phyloP scores from a whole-genome alignment of 2,888 invertebrate species.

The Cephalotes varians region DNA sequence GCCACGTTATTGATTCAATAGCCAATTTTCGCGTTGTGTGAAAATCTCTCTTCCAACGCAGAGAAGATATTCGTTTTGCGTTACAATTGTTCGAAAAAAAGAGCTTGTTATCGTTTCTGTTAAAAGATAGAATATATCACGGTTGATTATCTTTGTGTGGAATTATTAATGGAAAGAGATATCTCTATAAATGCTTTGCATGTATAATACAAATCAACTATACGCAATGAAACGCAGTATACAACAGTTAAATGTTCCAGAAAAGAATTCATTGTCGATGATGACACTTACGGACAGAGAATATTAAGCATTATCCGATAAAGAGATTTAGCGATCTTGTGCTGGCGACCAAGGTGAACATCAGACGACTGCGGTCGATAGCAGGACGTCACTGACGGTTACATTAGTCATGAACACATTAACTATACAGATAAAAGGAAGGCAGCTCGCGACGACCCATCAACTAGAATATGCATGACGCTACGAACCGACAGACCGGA shows the following conservation, averaged over 20 bases:
- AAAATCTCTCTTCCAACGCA: conserved; percentile 33
- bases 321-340: conserved; percentile 44
- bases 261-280: not conserved
- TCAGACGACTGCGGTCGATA: conserved; percentile 66
- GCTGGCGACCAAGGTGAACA: conserved; percentile 31
- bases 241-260: not conserved
- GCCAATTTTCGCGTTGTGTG: conserved; percentile 44
- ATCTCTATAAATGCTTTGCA: not conserved
- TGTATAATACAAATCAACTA: not conserved
- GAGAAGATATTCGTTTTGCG: conserved; percentile 24
- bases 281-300: not conserved
- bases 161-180: not conserved
- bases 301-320: conserved; percentile 13
- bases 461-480: conserved; percentile 77
- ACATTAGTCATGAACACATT: conserved; percentile 76
- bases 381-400: conserved; percentile 65
- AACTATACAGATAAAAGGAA: conserved; percentile 78
- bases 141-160: conserved; percentile 30
- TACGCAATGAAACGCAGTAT: not conserved
- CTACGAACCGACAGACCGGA: conserved; percentile 62
- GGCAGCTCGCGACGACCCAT: conserved; percentile 72
- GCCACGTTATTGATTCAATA: conserved; percentile 52
- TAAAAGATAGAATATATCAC: conserved; percentile 25
- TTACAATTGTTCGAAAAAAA: conserved; percentile 26
- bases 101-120: conserved; percentile 26